Conservation (phyloP, 2,797 vertebrate species). For the Psittacula derbiana region DNA sequence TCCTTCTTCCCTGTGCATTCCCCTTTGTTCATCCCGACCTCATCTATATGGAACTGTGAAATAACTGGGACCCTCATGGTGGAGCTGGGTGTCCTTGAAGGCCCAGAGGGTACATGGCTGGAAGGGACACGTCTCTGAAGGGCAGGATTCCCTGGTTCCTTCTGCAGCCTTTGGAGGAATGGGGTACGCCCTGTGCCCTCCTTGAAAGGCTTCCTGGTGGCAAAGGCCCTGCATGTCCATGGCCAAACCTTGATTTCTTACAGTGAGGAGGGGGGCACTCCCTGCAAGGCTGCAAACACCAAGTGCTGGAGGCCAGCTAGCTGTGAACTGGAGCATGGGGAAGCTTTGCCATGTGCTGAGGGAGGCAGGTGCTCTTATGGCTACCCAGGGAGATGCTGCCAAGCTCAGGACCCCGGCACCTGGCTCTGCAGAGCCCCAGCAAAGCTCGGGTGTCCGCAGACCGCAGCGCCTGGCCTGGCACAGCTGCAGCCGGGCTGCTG, state of each 20-base stretch:
- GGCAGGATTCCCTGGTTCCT: not conserved
- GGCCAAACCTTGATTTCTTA: not conserved
- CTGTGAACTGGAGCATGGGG: not conserved
- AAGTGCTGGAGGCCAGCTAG: not conserved
- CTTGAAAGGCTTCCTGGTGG: not conserved
- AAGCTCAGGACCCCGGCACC: not conserved
- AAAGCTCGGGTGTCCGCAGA: not conserved
- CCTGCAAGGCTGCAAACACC: not conserved
- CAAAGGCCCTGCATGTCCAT: not conserved
- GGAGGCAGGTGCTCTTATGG: not conserved
- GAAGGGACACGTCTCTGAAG: not conserved
- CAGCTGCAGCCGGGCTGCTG: slow-evolving; percentile 25
- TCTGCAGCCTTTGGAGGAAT: not conserved
- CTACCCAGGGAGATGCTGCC: not conserved
- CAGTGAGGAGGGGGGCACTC: not conserved
- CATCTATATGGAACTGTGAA: not conserved
- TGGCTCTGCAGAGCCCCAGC: not conserved
- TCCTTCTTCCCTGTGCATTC: not conserved
- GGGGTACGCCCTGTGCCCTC: not conserved
- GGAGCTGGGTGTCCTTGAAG: not conserved
- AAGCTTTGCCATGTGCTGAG: not conserved
- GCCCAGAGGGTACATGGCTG: not conserved
- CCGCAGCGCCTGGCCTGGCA: not conserved
- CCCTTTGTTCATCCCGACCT: not conserved
- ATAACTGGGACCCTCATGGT: not conserved